Percentiles rank a stretch among this genome's conserved stretches.
Conservation (phyloP, 1,140 invertebrate genomes). For the Conus betulinus region DNA sequence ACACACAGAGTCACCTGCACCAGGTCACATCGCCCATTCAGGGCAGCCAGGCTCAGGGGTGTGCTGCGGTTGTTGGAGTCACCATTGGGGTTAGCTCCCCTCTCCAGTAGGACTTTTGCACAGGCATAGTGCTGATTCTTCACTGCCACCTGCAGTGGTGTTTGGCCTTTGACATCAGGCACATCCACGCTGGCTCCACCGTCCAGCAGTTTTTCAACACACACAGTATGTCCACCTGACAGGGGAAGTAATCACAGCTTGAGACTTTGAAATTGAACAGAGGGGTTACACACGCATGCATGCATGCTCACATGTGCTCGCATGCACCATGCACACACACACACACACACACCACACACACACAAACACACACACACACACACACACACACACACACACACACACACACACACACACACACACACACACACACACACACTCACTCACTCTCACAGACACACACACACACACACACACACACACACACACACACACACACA, state of each 20-base stretch:
- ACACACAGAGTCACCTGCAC: slow-evolving; percentile 41
- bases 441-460: neutral
- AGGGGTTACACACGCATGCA: neutral
- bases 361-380: neutral
- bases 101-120: slow-evolving; percentile 39
- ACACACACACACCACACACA: neutral
- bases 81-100: slow-evolving; percentile 56
- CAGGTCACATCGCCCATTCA: slow-evolving; percentile 37
- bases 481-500: too few species aligned
- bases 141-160: slow-evolving; percentile 63
- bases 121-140: slow-evolving; percentile 58
- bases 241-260: neutral
- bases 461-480: neutral
- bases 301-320: neutral
- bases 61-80: slow-evolving; percentile 38
- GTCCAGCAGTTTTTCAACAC: slow-evolving; percentile 56
- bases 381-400: neutral
- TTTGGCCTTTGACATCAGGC: slow-evolving; percentile 68
- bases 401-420: neutral
- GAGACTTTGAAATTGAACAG: neutral
- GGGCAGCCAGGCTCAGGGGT: slow-evolving; percentile 49
- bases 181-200: slow-evolving; percentile 56
- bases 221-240: slow-evolving; percentile 58
- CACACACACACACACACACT: neutral
- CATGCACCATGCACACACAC: neutral